Percentiles rank a stretch among this genome's conserved stretches.
These are phyloP conservation scores for Brenthis daphne DNA, from an alignment of 2,888 invertebrate genomes.

Conservation along the genomic window DNA sequence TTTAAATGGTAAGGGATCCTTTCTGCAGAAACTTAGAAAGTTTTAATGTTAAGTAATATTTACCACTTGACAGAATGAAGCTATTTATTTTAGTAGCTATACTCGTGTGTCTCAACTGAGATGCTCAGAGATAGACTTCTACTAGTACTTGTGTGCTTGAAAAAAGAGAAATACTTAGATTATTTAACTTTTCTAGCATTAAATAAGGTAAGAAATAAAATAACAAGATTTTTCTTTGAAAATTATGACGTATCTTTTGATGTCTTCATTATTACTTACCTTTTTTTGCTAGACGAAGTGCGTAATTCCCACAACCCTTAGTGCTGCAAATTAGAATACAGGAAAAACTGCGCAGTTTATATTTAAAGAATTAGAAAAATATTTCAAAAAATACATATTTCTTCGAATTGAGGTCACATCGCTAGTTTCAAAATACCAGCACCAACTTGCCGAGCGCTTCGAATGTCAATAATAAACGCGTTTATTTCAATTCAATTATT, in stretches of 20 bases:
- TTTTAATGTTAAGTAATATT: conserved; percentile 9
- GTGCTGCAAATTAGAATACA: too few relatives aligned
- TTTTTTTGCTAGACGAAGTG: too few relatives aligned
- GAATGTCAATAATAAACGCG: conserved; percentile 30
- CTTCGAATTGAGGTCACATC: conserved; percentile 8
- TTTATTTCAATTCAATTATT: conserved; percentile 37
- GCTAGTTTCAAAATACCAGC: not conserved
- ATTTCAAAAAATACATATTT: not conserved
- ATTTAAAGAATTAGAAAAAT: not conserved
- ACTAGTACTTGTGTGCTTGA: not conserved
- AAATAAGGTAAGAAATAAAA: too few relatives aligned
- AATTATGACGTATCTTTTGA: too few relatives aligned
- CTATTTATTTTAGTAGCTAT: not conserved
- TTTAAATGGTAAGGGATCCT: conserved; percentile 16
- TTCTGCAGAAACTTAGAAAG: conserved; percentile 13
- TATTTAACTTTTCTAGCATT: too few relatives aligned
- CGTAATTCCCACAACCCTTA: too few relatives aligned
- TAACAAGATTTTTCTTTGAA: too few relatives aligned
- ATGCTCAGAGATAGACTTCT: not conserved
- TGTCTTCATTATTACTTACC: too few relatives aligned
- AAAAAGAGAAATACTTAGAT: not conserved
- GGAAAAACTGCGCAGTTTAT: too few relatives aligned
- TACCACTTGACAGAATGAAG: not conserved
- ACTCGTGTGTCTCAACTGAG: too few relatives aligned
- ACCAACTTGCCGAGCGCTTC: conserved; percentile 29